A percentile compares a stretch with the other conserved stretches of the same genome.
phyloP scores from a whole-genome alignment of 2,888 invertebrate species.

The Yponomeuta evonymella region DNA sequence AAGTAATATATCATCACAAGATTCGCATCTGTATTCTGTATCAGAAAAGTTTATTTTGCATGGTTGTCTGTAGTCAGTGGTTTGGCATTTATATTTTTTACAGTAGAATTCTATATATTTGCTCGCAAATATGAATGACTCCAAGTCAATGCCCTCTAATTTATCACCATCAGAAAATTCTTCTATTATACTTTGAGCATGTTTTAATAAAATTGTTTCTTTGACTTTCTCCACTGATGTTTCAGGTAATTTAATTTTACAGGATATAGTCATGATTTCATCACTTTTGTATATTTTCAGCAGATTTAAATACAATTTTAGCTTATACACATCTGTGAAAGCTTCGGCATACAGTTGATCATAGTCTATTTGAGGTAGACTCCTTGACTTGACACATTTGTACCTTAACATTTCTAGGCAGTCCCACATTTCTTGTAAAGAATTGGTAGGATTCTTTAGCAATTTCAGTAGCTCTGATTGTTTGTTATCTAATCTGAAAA shows the following conservation, averaged over 20 bases:
- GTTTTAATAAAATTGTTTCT: slow-evolving; percentile 44
- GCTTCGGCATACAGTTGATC: slow-evolving; percentile 35
- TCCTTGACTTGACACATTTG: slow-evolving; percentile 44
- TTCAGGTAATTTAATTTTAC: slow-evolving; percentile 37
- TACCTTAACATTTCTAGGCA: slow-evolving; percentile 50
- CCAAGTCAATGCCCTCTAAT: slow-evolving; percentile 34
- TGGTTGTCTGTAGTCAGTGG: slow-evolving; percentile 29
- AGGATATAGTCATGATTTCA: slow-evolving; percentile 33
- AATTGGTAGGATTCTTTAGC: slow-evolving; percentile 43
- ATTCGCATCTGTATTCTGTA: slow-evolving; percentile 40
- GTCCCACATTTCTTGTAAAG: slow-evolving; percentile 49
- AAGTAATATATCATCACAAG: slow-evolving; percentile 48
- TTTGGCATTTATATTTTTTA: slow-evolving; percentile 36
- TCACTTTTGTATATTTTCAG: slow-evolving; percentile 37
- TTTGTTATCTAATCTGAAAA: slow-evolving; percentile 30
- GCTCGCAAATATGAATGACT: slow-evolving; percentile 38
- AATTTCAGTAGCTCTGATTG: slow-evolving; percentile 28
- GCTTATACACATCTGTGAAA: slow-evolving; percentile 40
- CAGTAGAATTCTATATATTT: slow-evolving; percentile 48
- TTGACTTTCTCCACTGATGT: slow-evolving; percentile 39
- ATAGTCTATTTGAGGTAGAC: slow-evolving; percentile 41
- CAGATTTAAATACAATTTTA: slow-evolving; percentile 51
- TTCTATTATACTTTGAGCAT: slow-evolving; percentile 39
- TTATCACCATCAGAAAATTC: slow-evolving; percentile 27
- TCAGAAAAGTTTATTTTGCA: slow-evolving; percentile 21